These are phyloP conservation scores for Arenaria interpres DNA, from an alignment of 2,113 vertebrate species.

Conservation along the genomic window DNA sequence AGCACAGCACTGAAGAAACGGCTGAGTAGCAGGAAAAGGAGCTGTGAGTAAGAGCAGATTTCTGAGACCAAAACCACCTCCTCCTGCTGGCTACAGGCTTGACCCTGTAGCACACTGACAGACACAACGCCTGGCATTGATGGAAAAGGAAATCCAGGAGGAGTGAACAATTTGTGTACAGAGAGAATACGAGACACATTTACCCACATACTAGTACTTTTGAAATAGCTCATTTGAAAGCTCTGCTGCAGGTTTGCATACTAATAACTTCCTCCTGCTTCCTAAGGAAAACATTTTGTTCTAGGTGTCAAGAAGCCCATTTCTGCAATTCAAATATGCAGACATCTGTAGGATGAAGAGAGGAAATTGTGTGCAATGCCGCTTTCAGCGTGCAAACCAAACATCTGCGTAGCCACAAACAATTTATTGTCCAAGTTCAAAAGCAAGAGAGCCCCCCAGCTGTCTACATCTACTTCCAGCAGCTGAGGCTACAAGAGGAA, in stretches of 20 bases:
- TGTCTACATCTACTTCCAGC: conserved; percentile 17
- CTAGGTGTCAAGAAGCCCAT: not conserved
- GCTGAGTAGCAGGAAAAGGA: not conserved
- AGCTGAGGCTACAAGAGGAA: conserved; percentile 4
- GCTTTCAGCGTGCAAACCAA: conserved; percentile 12
- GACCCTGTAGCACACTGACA: not conserved
- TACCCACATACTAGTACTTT: not conserved
- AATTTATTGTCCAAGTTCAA: not conserved
- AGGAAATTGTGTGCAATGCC: not conserved
- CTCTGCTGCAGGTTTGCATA: not conserved
- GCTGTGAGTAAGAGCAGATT: not conserved
- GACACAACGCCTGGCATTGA: not conserved
- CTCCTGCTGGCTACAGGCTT: not conserved
- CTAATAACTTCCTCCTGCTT: not conserved
- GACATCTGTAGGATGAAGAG: not conserved
- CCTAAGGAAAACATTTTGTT: conserved; percentile 30
- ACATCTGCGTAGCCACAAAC: not conserved
- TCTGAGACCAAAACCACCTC: not conserved
- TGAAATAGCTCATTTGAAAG: conserved; percentile 13
- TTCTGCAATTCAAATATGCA: conserved; percentile 16
- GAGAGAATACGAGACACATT: not conserved
- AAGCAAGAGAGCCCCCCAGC: conserved; percentile 8
- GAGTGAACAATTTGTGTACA: not conserved
- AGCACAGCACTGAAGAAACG: accelerated
- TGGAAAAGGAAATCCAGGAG: conserved; percentile 7